These are phyloP conservation scores for Fabriciana adippe DNA, from an alignment of 2,888 invertebrate genomes.

Conservation along the genomic window DNA sequence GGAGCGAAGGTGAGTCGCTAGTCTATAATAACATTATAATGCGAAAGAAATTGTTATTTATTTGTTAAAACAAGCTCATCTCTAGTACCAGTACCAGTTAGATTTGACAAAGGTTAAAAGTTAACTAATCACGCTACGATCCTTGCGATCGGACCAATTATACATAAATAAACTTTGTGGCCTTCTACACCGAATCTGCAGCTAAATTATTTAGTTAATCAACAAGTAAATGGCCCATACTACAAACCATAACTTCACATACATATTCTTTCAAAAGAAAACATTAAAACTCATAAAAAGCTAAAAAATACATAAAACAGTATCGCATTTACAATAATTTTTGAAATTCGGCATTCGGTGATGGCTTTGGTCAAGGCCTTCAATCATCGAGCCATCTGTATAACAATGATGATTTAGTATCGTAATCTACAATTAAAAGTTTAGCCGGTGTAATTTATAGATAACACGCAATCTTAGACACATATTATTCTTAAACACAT, in stretches of 20 bases:
- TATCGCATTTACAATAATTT: conserved; percentile 22
- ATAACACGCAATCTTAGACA: conserved; percentile 7
- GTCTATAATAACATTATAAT: too few relatives aligned
- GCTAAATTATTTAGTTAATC: background rate
- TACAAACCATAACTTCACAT: background rate
- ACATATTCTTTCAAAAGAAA: background rate
- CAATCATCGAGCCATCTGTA: conserved; percentile 24
- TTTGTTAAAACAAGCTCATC: too few relatives aligned
- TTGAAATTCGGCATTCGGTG: conserved; percentile 28
- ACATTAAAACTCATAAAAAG: conserved; percentile 10
- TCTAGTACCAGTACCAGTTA: too few relatives aligned
- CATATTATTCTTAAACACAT: background rate
- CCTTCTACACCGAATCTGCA: background rate
- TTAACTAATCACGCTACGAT: too few relatives aligned
- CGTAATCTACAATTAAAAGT: conserved; percentile 32
- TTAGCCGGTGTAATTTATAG: conserved; percentile 15
- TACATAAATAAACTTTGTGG: background rate
- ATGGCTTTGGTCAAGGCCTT: conserved; percentile 12
- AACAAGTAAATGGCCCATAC: conserved; percentile 5
- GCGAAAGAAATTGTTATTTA: too few relatives aligned
- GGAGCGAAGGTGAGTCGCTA: too few relatives aligned
- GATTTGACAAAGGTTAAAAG: too few relatives aligned
- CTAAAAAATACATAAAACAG: conserved; percentile 14
- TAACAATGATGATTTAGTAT: conserved; percentile 22
- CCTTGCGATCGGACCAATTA: background rate